phyloP scores from a whole-genome alignment of 2,888 invertebrate genomes.

The Torymus tubicola region DNA sequence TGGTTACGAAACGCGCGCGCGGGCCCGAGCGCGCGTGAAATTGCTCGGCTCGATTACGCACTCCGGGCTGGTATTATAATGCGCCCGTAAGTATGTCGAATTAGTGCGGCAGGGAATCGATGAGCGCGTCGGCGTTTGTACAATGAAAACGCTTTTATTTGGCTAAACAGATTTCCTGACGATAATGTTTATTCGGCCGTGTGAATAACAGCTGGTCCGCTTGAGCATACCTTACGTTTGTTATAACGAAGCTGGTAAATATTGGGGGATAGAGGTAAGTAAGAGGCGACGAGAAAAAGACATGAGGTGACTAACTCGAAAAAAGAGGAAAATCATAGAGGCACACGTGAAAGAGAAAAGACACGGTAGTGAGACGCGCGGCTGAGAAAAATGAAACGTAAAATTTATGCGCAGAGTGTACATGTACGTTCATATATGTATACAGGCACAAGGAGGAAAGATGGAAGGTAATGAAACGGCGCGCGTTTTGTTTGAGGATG shows the following conservation, averaged over 20 bases:
- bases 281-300: too few relatives aligned
- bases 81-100: neutral
- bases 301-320: too few relatives aligned
- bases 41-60: conserved; percentile 4
- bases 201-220: too few relatives aligned
- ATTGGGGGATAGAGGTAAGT: too few relatives aligned
- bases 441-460: neutral
- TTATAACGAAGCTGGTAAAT: too few relatives aligned
- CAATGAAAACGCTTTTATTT: too few relatives aligned
- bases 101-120: too few relatives aligned
- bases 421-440: too few relatives aligned
- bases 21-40: conserved; percentile 9
- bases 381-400: conserved; percentile 30
- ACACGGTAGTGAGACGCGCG: neutral
- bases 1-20: neutral
- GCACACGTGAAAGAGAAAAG: neutral
- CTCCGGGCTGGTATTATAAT: neutral
- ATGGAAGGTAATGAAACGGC: conserved; percentile 27
- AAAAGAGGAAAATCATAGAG: too few relatives aligned
- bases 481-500: conserved; percentile 18
- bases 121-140: neutral
- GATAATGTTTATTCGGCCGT: too few relatives aligned
- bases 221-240: too few relatives aligned
- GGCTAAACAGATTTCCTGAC: too few relatives aligned
- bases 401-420: conserved; percentile 26